Conservation (phyloP, 2,888 invertebrate genomes). For the Callimorpha dominula region DNA sequence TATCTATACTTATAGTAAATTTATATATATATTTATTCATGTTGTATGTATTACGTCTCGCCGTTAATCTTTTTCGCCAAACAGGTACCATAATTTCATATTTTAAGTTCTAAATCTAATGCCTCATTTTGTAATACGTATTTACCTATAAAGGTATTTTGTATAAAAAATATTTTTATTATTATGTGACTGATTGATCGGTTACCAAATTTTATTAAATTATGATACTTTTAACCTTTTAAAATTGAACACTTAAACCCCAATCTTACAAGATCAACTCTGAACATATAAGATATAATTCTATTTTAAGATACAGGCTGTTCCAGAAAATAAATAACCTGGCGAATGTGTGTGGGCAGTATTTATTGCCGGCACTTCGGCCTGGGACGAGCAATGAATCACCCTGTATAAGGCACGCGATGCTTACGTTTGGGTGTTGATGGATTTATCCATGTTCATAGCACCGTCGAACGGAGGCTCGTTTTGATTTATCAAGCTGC, state of each 20-base stretch:
- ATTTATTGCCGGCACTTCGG: conserved; percentile 61
- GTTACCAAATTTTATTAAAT: too few relatives aligned
- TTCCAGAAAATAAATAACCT: conserved; percentile 61
- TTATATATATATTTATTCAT: too few relatives aligned
- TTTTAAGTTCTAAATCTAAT: too few relatives aligned
- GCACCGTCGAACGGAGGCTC: conserved; percentile 34
- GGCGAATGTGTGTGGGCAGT: conserved; percentile 61
- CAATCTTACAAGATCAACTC: background rate
- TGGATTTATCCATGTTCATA: conserved; percentile 48
- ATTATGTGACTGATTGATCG: too few relatives aligned
- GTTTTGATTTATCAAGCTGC: conserved; percentile 45
- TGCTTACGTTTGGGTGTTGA: conserved; percentile 55
- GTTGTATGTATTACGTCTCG: too few relatives aligned
- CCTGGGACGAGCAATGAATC: conserved; percentile 60
- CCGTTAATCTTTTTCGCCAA: too few relatives aligned
- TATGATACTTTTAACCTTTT: background rate
- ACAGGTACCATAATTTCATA: too few relatives aligned
- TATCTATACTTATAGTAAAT: too few relatives aligned
- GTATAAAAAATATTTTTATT: background rate
- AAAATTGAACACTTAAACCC: background rate
- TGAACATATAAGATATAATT: conserved; percentile 40
- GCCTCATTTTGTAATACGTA: too few relatives aligned
- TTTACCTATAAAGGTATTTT: too few relatives aligned
- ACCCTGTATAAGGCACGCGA: conserved; percentile 64
- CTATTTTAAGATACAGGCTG: conserved; percentile 62